Evolutionary conservation across 2,797 vertebrate genomes (phyloP).

Genomic region (Garrulus glandarius): DNA sequence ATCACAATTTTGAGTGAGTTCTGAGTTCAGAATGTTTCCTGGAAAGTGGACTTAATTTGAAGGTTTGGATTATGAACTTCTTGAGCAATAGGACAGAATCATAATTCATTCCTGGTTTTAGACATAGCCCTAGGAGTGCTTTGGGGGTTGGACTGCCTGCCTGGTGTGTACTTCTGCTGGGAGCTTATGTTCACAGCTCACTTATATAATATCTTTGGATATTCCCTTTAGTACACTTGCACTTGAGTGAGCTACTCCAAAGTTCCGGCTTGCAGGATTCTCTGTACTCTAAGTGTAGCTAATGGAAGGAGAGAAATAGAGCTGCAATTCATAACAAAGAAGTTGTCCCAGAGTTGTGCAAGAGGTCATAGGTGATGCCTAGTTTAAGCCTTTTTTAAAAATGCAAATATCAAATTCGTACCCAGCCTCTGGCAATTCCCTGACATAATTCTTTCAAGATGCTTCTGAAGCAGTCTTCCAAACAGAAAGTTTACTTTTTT

Average conservation of each 20-base stretch:
- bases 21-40: neutral
- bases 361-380: neutral
- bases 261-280: neutral
- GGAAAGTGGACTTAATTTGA: neutral
- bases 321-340: neutral
- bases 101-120: neutral
- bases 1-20: neutral
- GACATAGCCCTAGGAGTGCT: neutral
- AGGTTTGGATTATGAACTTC: neutral
- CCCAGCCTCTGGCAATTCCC: neutral
- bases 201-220: neutral
- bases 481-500: neutral
- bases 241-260: neutral
- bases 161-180: neutral
- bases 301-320: neutral
- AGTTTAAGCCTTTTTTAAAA: neutral
- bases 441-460: neutral
- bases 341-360: neutral
- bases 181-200: neutral
- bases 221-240: neutral
- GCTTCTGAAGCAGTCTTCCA: neutral
- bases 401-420: neutral
- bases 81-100: neutral
- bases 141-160: neutral
- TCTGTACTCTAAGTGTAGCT: neutral